Conservation (phyloP, 1,140 invertebrate genomes). For the Drosophila ercepeae region DNA sequence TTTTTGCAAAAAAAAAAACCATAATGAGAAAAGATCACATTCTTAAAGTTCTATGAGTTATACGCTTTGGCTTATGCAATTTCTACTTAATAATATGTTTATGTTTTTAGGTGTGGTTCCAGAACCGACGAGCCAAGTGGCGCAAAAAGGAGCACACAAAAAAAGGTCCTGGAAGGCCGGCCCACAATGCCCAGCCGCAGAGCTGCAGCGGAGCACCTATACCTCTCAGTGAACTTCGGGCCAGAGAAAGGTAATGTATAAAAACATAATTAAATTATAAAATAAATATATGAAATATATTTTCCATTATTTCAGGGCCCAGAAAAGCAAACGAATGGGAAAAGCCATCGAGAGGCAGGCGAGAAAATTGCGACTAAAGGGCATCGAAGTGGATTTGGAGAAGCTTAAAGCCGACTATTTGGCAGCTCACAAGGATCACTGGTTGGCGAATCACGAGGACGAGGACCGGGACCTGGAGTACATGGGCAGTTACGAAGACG, state of each 20-base stretch:
- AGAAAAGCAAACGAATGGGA: conserved; percentile 93
- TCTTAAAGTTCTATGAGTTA: no score
- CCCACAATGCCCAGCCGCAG: conserved; percentile 98
- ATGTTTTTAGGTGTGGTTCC: conserved; percentile 96
- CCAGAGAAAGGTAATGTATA: conserved; percentile 89
- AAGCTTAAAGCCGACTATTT: conserved; percentile 92
- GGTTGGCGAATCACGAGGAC: conserved; percentile 87
- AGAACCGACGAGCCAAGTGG: conserved; percentile 99
- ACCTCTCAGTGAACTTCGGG: conserved; percentile 95
- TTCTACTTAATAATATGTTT: no score
- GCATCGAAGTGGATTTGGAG: conserved; percentile 93
- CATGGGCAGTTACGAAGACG: conserved; percentile 84
- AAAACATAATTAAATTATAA: neutral
- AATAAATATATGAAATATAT: neutral
- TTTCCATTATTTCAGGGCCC: conserved; percentile 86
- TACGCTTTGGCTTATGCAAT: no score
- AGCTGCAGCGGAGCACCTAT: conserved; percentile 99
- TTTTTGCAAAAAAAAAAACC: no score
- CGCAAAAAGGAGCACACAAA: conserved; percentile 99
- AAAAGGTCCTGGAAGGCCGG: conserved; percentile 98
- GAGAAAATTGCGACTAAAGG: conserved; percentile 93
- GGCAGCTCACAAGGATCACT: conserved; percentile 84
- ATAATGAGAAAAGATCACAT: no score
- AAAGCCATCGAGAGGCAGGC: conserved; percentile 97
- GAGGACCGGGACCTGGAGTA: conserved; percentile 89